Conservation (phyloP, 1,140 invertebrate genomes). For the Patella vulgata region DNA sequence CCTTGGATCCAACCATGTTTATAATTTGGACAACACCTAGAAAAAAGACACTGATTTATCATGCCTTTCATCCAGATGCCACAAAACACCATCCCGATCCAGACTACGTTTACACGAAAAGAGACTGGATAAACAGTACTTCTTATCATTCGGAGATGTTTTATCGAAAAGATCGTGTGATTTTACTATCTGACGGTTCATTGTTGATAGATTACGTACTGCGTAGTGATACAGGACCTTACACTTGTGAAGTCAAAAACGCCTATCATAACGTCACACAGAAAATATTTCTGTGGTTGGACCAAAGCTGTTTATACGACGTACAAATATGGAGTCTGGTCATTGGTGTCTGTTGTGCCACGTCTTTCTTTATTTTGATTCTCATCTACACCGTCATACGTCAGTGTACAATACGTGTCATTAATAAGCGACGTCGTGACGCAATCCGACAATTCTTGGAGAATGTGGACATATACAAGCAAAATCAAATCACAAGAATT, state of each 20-base stretch:
- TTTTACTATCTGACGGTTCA: slow-evolving; percentile 75
- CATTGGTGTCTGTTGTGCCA: slow-evolving; percentile 81
- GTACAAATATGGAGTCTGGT: slow-evolving; percentile 86
- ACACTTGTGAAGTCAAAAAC: slow-evolving; percentile 87
- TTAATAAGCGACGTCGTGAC: slow-evolving; percentile 50
- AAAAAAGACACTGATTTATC: slow-evolving; percentile 20
- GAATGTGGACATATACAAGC: slow-evolving; percentile 54
- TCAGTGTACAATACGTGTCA: slow-evolving; percentile 39
- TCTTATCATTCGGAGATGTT: slow-evolving; percentile 36
- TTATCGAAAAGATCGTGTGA: slow-evolving; percentile 33
- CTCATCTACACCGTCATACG: slow-evolving; percentile 45
- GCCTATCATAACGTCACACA: slow-evolving; percentile 76
- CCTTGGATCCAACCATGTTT: slow-evolving; percentile 13
- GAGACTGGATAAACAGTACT: slow-evolving; percentile 42
- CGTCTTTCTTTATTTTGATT: slow-evolving; percentile 75
- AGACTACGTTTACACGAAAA: slow-evolving; percentile 29
- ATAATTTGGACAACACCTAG: slow-evolving; percentile 35
- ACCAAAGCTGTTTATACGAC: slow-evolving; percentile 72
- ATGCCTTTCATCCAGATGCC: slow-evolving; percentile 31
- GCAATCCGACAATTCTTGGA: slow-evolving; percentile 56
- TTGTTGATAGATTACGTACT: slow-evolving; percentile 75
- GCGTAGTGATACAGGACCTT: slow-evolving; percentile 85
- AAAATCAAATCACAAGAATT: slow-evolving; percentile 46
- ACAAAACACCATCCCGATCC: slow-evolving; percentile 24
- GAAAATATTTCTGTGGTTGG: slow-evolving; percentile 43